These are phyloP conservation scores for Cyphotilapia sp. DNA, from an alignment of 2,113 vertebrate genomes.

Conservation along the genomic window DNA sequence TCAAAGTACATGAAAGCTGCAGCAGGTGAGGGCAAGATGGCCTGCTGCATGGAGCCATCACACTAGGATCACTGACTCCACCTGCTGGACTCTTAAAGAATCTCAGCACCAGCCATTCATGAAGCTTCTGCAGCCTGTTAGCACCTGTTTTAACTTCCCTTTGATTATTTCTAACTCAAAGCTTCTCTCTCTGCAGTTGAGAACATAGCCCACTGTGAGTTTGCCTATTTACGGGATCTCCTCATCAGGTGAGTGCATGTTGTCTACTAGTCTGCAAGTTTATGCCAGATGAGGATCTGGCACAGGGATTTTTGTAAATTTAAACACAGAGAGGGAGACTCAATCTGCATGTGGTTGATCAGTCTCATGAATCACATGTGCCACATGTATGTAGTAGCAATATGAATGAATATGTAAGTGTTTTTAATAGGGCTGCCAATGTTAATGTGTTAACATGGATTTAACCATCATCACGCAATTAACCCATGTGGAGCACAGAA, in stretches of 20 bases:
- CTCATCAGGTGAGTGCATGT: slow-evolving; percentile 87
- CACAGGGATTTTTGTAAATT: background rate
- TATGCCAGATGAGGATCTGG: background rate
- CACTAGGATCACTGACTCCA: slow-evolving; percentile 4
- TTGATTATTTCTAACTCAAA: background rate
- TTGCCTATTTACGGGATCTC: slow-evolving; percentile 94
- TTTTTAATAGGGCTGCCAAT: background rate
- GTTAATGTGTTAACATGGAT: background rate
- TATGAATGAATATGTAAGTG: background rate
- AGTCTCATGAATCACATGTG: background rate
- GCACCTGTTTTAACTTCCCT: background rate
- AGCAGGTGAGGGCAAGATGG: background rate
- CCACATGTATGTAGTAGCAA: background rate
- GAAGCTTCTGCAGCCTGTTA: background rate
- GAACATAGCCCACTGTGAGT: slow-evolving; percentile 98
- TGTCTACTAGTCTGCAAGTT: background rate
- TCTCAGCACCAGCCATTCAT: background rate
- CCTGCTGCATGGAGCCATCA: background rate
- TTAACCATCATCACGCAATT: background rate
- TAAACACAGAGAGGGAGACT: background rate
- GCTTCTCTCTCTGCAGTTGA: slow-evolving; percentile 76
- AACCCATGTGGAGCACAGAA: rapidly evolving
- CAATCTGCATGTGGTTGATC: background rate
- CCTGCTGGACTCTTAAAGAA: slow-evolving; percentile 27
- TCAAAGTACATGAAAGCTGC: background rate